phyloP scores from a whole-genome alignment of 2,113 vertebrate species.

The Peromyscus californicus region DNA sequence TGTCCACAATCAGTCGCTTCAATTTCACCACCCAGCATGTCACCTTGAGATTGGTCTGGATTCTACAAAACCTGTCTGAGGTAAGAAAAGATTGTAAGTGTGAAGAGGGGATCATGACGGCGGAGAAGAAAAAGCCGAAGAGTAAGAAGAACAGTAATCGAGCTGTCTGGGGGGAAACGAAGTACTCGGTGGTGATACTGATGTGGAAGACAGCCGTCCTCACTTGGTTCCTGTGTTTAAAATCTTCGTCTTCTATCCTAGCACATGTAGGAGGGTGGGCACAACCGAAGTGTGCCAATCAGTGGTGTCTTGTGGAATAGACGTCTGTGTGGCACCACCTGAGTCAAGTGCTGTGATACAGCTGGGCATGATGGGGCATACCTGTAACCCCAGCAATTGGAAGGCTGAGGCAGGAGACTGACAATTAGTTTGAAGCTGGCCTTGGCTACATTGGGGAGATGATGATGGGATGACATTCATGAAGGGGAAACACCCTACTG shows the following conservation, averaged over 20 bases:
- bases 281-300: not conserved
- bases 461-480: not conserved
- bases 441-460: not conserved
- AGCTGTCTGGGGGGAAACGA: not conserved
- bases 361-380: not conserved
- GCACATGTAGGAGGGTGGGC: not conserved
- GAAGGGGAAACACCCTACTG: not conserved
- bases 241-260: not conserved
- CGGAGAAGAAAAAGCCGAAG: not conserved
- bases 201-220: not conserved
- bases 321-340: not conserved
- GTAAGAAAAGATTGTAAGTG: slow-evolving; percentile 84
- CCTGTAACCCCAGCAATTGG: not conserved
- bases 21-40: slow-evolving; percentile 94
- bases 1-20: slow-evolving; percentile 90
- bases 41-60: slow-evolving; percentile 94
- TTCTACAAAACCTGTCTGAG: slow-evolving; percentile 90
- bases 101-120: not conserved
- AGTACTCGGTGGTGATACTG: not conserved
- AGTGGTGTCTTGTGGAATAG: not conserved
- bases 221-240: not conserved
- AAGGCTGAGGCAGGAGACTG: not conserved
- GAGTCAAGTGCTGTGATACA: not conserved
- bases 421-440: not conserved
- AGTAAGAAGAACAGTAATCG: slow-evolving; percentile 11